Evolutionary conservation across 2,888 invertebrate genomes (phyloP), one percentile per base, ranked within the genome.

Genomic region (Acleris cristana): DNA sequence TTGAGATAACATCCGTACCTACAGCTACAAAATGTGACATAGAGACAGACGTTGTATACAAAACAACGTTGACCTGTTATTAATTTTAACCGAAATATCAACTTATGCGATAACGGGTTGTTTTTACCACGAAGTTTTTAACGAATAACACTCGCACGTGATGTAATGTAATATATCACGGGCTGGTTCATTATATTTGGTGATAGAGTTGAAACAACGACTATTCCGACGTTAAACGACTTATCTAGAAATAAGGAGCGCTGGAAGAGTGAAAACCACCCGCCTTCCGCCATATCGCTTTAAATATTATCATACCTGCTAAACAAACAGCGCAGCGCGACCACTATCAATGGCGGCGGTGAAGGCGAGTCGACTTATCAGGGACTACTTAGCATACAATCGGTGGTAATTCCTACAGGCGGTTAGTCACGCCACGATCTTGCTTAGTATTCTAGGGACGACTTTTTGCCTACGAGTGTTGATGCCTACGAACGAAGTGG

Each of bases 301-400:
- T 40, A 4, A 40, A 40, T 40, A 40, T 40, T 40, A 63, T 49
- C 52, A 34, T 53, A 57, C 34, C 19, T 54, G 19, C 57, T 67
- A 62, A 53, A 67, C 58, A 58, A 40, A 53, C 52, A 23, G 40
- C 53, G 18, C 51, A 66, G 58, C 30, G 19, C 34, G 52, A 56
- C 72, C 70, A 69, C 64, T 74, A 74, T 76, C 76, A 76, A 75
- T 78, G 73, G 75, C 74, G 70, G 70, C 53, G 60, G 14, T 45
- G 59, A 56, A 48, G 59, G 70, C 69, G 66, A 73, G 72, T 76
- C 72, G 71, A 71, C 71, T 73, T 75, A 73, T 76, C 76, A 76
- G 76, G 73, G 77, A 67, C 80, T 85, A 76, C 72, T 91, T 90
- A 85, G 86, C 90, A 90, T 91, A 91, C 91, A 91, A 90, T 90